These are phyloP conservation scores for Ceyx melanurus DNA, from an alignment of 2,113 vertebrate genomes.

Conservation along the genomic window DNA sequence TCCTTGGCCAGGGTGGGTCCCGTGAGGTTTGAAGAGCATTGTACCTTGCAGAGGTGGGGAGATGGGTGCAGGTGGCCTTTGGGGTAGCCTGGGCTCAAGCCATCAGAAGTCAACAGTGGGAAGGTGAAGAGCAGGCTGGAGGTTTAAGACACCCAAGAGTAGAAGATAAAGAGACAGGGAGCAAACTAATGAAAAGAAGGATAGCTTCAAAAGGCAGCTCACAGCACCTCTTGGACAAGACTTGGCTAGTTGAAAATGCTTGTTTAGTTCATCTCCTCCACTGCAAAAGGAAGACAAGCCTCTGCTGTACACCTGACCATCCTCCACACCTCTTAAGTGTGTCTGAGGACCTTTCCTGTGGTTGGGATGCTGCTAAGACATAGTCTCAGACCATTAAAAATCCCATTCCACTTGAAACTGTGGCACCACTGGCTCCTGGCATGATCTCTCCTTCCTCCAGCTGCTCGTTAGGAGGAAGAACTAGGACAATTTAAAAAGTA, in stretches of 20 bases:
- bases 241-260: neutral
- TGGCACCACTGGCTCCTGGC: neutral
- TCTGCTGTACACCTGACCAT: neutral
- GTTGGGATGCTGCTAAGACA: neutral
- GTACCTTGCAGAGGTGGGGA: neutral
- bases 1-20: neutral
- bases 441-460: neutral
- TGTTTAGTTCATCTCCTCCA: neutral
- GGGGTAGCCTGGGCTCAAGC: neutral
- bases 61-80: neutral
- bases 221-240: rapidly evolving
- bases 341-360: neutral
- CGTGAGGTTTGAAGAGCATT: neutral
- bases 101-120: neutral
- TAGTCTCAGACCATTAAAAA: neutral
- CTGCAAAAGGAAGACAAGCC: neutral
- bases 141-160: neutral
- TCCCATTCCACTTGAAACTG: neutral
- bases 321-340: neutral
- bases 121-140: neutral
- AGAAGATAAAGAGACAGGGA: neutral
- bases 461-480: neutral
- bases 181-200: neutral
- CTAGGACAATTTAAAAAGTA: neutral
- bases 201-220: neutral